Base-by-base conservation (phyloP, 2,888 invertebrate species). In the Cinara cedri region DNA sequence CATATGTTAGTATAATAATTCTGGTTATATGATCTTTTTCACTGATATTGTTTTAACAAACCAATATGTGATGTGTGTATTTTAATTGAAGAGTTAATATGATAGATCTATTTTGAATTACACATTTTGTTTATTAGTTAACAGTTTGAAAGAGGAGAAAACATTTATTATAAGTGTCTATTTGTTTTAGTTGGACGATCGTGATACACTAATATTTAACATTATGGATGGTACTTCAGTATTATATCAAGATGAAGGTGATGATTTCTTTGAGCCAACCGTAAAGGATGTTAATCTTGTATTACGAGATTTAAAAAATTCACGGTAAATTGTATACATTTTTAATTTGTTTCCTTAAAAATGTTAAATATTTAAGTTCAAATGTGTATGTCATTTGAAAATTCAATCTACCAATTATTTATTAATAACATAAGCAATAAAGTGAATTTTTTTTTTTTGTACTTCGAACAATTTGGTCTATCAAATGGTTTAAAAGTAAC, bases 241-340 rank as follows among this genome's bases (percentile, higher is more conserved):
- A 81, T 81, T 75, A 60, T 85, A 86, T 16, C 84, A 85, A 83
- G 93, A 95, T 80, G 86, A 92, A 54, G 92, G 93, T 0, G 96
- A 97, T 86, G 93, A 93, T 71, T 97, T 97, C 86, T 97, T 93
- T 85, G 93, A 96, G 82, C 86, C 96, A 60, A 94, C 94, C 1
- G 88, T 94, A 62, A 90, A 91, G 81, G 97, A 97, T 87, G 91
- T 95, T 0, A 91, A 90, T 84, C 88, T 88, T 84, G 88, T 97
- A 81, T 88, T 93, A 80, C 88, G 90, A 74, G 94, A 95, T 84
- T 88, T 94, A 49, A 92, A 91, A 84, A 89, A 90, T 84, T 84
- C 84, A 82, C 83, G 86, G 87, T 87, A 83, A 51, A 62, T 76
- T 42, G 9, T 24, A 13, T 21, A 11, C 10, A 26, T 24, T 21